Evolutionary conservation across 35 echinoderm and acorn worm genomes (phyloP).

Genomic region (Apostichopus japonicus): DNA sequence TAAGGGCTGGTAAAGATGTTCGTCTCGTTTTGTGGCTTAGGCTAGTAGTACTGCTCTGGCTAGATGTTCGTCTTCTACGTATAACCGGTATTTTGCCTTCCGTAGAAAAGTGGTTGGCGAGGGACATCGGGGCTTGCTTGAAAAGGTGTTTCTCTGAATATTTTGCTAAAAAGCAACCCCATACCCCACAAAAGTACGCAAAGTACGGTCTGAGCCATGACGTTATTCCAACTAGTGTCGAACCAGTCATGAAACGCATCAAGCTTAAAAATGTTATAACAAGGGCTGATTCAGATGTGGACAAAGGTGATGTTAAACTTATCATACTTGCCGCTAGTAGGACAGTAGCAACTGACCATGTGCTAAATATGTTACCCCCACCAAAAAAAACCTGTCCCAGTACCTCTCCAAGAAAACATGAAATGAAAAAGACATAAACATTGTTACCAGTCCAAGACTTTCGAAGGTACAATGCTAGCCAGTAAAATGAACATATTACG

Average conservation of each 20-base stretch:
- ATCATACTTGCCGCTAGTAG: conserved; percentile 71
- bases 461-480: conserved; percentile 90
- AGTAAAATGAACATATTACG: conserved; percentile 94
- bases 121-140: conserved; percentile 54
- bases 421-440: conserved; percentile 96
- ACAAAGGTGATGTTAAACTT: conserved; percentile 83
- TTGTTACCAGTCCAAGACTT: conserved; percentile 97
- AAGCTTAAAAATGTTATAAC: conserved; percentile 97
- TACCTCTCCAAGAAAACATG: conserved; percentile 90
- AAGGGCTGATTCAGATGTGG: conserved; percentile 81
- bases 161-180: conserved; percentile 90
- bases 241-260: conserved; percentile 93
- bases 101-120: conserved; percentile 68
- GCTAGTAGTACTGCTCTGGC: conserved; percentile 74
- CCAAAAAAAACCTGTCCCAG: conserved; percentile 87
- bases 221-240: conserved; percentile 81
- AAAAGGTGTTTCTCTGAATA: conserved; percentile 86
- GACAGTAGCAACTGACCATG: conserved; percentile 84
- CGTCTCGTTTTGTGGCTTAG: conserved; percentile 93
- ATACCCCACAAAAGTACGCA: conserved; percentile 96
- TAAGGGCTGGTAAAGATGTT: conserved; percentile 93
- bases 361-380: conserved; percentile 70
- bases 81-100: conserved; percentile 98
- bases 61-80: conserved; percentile 79
- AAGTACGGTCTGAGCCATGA: conserved; percentile 86